phyloP scores from a whole-genome alignment of 2,113 vertebrate genomes.

The Megaleporinus macrocephalus region DNA sequence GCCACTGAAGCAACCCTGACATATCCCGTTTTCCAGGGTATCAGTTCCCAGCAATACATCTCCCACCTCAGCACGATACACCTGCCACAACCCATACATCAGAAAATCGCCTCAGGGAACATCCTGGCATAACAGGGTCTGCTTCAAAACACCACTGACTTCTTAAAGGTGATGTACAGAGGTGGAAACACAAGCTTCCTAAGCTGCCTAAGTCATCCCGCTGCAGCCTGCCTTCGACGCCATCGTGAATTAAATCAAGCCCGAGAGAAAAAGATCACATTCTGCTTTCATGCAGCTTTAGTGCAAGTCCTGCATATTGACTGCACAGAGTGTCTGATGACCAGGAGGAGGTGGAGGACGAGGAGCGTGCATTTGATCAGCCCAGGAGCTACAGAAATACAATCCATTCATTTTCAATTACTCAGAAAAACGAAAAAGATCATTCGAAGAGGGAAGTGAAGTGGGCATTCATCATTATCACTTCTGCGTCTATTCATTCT shows the following conservation, averaged over 20 bases:
- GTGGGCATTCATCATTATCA: neutral
- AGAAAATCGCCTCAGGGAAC: neutral
- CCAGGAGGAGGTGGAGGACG: neutral
- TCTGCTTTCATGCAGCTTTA: neutral
- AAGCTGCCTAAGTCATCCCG: neutral
- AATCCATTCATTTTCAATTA: neutral
- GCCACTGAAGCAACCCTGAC: neutral
- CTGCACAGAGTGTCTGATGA: neutral
- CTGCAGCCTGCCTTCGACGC: neutral
- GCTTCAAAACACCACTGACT: neutral
- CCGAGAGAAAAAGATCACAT: constrained; percentile 13
- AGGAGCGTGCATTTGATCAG: neutral
- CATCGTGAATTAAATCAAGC: constrained; percentile 22
- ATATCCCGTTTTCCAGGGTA: neutral
- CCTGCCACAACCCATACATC: constrained; percentile 16
- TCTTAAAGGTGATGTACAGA: neutral
- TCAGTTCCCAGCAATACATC: neutral
- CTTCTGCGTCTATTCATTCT: neutral
- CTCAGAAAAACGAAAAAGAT: neutral
- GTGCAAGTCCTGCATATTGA: neutral
- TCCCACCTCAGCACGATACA: neutral
- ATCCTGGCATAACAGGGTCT: neutral
- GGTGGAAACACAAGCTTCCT: neutral
- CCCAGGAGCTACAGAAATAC: neutral
- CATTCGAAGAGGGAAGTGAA: neutral